Base-by-base conservation (phyloP, 2,888 invertebrate genomes). In the Gibbula magus region DNA sequence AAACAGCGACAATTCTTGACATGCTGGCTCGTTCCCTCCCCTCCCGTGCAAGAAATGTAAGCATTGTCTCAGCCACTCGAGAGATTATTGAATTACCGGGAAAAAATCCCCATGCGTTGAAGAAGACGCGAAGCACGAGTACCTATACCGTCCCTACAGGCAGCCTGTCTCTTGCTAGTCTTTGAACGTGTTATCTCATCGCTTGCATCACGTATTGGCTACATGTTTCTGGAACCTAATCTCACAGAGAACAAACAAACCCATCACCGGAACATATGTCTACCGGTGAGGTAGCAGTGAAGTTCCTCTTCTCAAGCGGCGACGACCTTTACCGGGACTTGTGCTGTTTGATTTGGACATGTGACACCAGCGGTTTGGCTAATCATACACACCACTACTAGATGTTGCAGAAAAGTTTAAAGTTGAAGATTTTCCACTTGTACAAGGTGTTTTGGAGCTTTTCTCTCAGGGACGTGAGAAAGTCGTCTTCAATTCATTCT, bases 141-240 rank as follows among this genome's bases (percentile, higher is more conserved):
- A 13, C 29, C 61, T 25, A 8, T 5, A 16, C 25, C 29, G 25
- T 61, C 61, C 13, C 61, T 10, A 61, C 61, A 29, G 29, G 25
- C 29, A 25, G 7, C 25, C 10, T 22, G 56, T 56, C 25, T 56
- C 56, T 10, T 56, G 22, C 25, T 29, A 16, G 61, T 61, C 29
- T 61, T 61, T 61, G 29, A 29, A 25, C 16, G 61, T 61, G 61
- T 61, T 61, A 18, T 61, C 22, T 29, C 61, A 61, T 18, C 25
- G 25, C 2, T 61, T 61, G 61, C 61, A 61, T 61, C 61, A 61
- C 61, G 61, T 61, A 61, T 61, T 61, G 61, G 61, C 61, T 25
- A 61, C 61, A 61, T 61, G 61, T 61, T 29, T 61, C 61, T 29
- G 29, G 61, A 61, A 61, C 61, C 22, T 29, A 61, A 61, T 61